These are phyloP conservation scores for Boulengeromyrus knoepffleri DNA, from an alignment of 2,113 vertebrate species.

Conservation along the genomic window DNA sequence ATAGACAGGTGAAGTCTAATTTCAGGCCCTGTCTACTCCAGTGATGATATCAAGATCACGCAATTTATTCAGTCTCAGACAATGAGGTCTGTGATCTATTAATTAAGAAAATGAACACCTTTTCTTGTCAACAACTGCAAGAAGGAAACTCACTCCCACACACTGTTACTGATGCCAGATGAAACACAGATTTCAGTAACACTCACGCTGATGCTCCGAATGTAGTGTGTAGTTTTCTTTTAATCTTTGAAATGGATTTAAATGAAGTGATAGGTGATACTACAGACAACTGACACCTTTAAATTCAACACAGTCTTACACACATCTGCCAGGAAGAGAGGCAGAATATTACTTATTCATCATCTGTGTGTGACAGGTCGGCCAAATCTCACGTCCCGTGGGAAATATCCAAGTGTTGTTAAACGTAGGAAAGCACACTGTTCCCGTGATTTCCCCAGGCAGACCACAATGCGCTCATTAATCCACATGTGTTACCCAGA, in stretches of 20 bases:
- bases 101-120: not conserved
- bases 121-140: not conserved
- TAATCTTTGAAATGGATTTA: not conserved
- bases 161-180: not conserved
- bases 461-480: not conserved
- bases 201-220: not conserved
- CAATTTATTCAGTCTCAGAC: not conserved
- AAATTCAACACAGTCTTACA: not conserved
- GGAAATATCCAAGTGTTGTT: conserved; percentile 19
- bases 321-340: not conserved
- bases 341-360: not conserved
- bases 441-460: conserved; percentile 4
- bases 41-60: not conserved
- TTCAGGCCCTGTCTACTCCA: not conserved
- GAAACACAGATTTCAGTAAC: not conserved
- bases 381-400: not conserved
- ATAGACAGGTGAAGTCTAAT: not conserved
- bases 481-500: conserved; percentile 8
- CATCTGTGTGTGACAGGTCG: not conserved
- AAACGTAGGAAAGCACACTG: conserved; percentile 11
- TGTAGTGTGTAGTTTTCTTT: not conserved
- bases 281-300: not conserved
- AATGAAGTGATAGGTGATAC: not conserved
- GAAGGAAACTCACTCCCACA: not conserved
- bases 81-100: not conserved